Percentiles rank a stretch among this genome's conserved stretches.
phyloP scores from a whole-genome alignment of 2,888 invertebrate species.

The Cerastoderma edule region DNA sequence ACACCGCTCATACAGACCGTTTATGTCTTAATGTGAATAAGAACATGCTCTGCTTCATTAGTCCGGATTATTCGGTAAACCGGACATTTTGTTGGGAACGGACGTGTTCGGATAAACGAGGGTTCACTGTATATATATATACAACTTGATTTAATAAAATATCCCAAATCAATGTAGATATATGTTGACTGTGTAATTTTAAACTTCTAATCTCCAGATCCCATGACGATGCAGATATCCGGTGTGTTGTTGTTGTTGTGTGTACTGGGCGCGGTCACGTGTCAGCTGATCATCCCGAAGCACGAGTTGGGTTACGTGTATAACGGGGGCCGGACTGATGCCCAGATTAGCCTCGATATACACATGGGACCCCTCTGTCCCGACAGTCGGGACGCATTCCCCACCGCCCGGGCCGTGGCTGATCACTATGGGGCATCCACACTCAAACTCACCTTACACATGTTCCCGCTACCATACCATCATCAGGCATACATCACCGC shows the following conservation, averaged over 20 bases:
- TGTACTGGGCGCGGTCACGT: not conserved
- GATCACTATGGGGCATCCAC: conserved; percentile 66
- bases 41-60: no score
- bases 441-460: conserved; percentile 69
- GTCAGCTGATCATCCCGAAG: conserved; percentile 66
- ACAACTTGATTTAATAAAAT: no score
- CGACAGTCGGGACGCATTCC: conserved; percentile 68
- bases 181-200: no score
- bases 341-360: conserved; percentile 70
- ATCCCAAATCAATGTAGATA: no score
- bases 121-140: no score
- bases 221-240: no score
- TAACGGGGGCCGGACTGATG: conserved; percentile 53
- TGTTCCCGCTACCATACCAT: conserved; percentile 79
- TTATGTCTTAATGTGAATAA: no score
- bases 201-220: no score
- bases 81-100: no score
- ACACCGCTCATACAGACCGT: no score
- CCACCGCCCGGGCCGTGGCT: conserved; percentile 68
- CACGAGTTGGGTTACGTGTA: conserved; percentile 74
- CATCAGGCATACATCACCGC: conserved; percentile 72
- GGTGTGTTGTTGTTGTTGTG: not conserved
- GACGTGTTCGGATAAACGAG: no score
- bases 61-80: no score
- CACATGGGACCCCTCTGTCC: conserved; percentile 78